Evolutionary conservation across 1,140 invertebrate genomes (phyloP), one percentile per base, ranked within the genome.

Genomic region (Prorops nasuta): DNA sequence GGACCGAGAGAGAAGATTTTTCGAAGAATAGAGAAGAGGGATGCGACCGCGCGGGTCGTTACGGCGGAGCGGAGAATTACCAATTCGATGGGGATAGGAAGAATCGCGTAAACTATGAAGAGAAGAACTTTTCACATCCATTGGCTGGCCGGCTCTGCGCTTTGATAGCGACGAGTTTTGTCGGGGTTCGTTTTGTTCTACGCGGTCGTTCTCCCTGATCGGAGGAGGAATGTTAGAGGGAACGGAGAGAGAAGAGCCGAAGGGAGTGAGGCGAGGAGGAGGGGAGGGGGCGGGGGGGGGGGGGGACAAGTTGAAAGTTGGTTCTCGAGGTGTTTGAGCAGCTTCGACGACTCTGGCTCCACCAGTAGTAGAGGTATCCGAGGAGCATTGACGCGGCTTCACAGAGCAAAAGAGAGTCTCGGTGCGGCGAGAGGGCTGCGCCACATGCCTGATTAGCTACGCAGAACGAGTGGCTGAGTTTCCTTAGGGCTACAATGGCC

Each of bases 401-500:
- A n/a, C n/a, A n/a, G n/a, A n/a, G n/a, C n/a, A n/a, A n/a, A n/a
- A n/a, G n/a, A n/a, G n/a, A n/a, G n/a, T n/a, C n/a, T n/a, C n/a
- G n/a, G n/a, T n/a, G n/a, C n/a, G n/a, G n/a, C n/a, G n/a, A n/a
- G n/a, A 28, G 24, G 44, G 35, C 54, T 48, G 51, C 43, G 49
- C 45, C 42, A 41, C 51, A 60, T 61, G 58, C 51, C 55, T 57
- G 58, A 61, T 61, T 61, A 61, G 52, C 46, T 52, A 58, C 47
- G 55, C 51, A 57, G 44, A 60, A 57, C 57, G 48, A 57, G 51
- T n/a, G n/a, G n/a, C 32, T 43, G 10, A 21, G 31, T 37, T 50
- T 51, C 54, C 54, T 54, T 54, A 56, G 38, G 47, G 24, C 31
- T 39, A 39, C 16, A 24, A 28, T 35, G 34, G 44, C 48, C 36